Conservation (phyloP, 2,797 vertebrate species). For the Ceyx erithaca region DNA sequence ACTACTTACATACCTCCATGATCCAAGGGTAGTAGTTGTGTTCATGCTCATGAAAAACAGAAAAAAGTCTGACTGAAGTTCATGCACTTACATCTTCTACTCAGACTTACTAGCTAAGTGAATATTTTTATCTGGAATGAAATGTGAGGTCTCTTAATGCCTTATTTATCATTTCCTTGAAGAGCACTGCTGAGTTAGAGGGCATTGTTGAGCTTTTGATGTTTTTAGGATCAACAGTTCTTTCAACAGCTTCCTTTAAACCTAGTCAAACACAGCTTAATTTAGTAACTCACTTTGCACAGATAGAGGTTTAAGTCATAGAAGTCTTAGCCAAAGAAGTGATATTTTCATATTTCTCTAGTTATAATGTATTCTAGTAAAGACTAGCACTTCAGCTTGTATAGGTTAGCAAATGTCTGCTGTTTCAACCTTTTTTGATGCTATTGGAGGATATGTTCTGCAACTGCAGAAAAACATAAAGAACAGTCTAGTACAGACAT, state of each 20-base stretch:
- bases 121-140: background rate
- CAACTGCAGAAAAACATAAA: background rate
- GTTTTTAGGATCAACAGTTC: slow-evolving; percentile 19
- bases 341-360: background rate
- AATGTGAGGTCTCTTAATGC: background rate
- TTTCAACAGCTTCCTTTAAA: slow-evolving; percentile 39
- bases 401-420: background rate
- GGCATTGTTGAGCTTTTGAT: slow-evolving; percentile 39
- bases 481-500: background rate
- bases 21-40: background rate
- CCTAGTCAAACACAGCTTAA: background rate
- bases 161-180: slow-evolving; percentile 34
- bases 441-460: background rate
- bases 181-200: slow-evolving; percentile 22
- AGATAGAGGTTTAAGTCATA: background rate
- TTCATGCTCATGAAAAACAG: background rate
- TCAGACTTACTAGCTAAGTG: background rate
- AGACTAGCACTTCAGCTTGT: background rate
- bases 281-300: background rate
- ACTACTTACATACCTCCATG: slow-evolving; percentile 23
- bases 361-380: background rate
- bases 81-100: background rate
- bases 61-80: slow-evolving; percentile 12
- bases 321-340: background rate
- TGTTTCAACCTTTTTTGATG: background rate